Evolutionary conservation across 2,113 vertebrate species (phyloP).

Genomic region (Forbesichthys papilliferus): DNA sequence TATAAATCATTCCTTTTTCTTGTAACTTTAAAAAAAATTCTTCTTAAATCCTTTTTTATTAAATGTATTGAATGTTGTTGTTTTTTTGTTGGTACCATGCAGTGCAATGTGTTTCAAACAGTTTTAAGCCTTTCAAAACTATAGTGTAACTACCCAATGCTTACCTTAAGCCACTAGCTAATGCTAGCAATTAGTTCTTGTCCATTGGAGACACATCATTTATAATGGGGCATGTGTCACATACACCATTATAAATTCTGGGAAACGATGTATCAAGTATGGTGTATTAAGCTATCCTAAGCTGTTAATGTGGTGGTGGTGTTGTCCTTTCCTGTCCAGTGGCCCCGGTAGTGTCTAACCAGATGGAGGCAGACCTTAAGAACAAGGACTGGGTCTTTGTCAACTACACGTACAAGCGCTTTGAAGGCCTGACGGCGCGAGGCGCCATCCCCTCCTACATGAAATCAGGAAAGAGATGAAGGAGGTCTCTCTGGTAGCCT

Average conservation of each 20-base stretch:
- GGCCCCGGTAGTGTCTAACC: slow-evolving; percentile 78
- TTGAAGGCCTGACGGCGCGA: slow-evolving; percentile 93
- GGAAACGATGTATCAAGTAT: too few species aligned
- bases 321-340: slow-evolving; percentile 20
- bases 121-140: too few species aligned
- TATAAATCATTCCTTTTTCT: background rate
- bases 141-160: too few species aligned
- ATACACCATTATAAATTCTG: too few species aligned
- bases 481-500: background rate
- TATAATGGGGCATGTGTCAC: too few species aligned
- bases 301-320: background rate
- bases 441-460: slow-evolving; percentile 97
- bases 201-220: too few species aligned
- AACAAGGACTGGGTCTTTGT: slow-evolving; percentile 99
- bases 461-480: slow-evolving; percentile 89
- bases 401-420: slow-evolving; percentile 99
- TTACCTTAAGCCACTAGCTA: too few species aligned
- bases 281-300: background rate
- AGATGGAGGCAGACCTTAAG: slow-evolving; percentile 92
- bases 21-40: background rate
- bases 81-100: too few species aligned
- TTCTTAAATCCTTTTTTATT: too few species aligned
- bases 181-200: too few species aligned
- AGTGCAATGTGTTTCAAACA: too few species aligned
- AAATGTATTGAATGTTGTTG: too few species aligned